phyloP scores from a whole-genome alignment of 1,140 invertebrate genomes.

The Bombus turneri region DNA sequence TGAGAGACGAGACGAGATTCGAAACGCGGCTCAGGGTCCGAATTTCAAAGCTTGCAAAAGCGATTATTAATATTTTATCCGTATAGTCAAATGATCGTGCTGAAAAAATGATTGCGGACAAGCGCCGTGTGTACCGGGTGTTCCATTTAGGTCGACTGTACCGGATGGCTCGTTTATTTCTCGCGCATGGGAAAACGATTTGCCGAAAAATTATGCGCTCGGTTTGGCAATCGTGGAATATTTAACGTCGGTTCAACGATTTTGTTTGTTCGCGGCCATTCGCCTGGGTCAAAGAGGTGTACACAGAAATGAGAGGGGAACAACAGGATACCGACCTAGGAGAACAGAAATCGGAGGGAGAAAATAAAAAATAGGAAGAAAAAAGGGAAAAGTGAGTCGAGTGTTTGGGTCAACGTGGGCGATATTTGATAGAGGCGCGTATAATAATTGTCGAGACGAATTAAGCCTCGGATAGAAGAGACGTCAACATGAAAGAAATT shows the following conservation, averaged over 20 bases:
- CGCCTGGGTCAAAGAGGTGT: not conserved
- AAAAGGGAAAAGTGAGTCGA: not conserved
- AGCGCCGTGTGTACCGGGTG: not conserved
- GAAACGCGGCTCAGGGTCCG: not conserved
- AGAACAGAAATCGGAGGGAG: not conserved
- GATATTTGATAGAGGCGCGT: no score
- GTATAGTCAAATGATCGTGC: not conserved
- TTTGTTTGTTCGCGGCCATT: constrained; percentile 3
- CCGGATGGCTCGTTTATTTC: not conserved
- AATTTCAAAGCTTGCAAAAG: not conserved
- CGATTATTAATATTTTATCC: constrained; percentile 63
- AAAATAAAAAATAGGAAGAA: not conserved
- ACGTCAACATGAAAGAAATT: not conserved
- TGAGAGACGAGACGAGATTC: not conserved
- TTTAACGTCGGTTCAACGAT: constrained; percentile 2
- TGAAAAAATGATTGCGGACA: not conserved
- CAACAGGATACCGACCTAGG: no score
- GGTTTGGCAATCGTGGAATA: constrained; percentile 1
- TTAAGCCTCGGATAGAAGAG: not conserved
- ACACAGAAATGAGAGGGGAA: not conserved
- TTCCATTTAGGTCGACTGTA: not conserved
- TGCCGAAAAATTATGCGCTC: constrained; percentile 13
- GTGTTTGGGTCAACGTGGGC: not conserved
- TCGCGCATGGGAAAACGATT: constrained; percentile 12
- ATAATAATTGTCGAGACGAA: not conserved